phyloP scores from a whole-genome alignment of 2,797 vertebrate genomes.

The Psittacula derbiana region DNA sequence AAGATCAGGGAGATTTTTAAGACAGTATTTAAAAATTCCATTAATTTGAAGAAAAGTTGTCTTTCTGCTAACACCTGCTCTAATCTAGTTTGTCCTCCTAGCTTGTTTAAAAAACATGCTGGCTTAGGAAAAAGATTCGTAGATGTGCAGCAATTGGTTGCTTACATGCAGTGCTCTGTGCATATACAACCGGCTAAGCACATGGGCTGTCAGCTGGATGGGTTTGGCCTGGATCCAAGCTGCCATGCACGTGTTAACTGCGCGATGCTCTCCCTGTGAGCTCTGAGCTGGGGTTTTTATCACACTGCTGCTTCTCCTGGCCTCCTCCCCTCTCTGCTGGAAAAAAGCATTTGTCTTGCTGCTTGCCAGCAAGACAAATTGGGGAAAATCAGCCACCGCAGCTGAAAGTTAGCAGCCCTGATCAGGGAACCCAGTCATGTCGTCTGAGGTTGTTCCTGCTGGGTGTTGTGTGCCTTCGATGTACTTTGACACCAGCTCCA shows the following conservation, averaged over 20 bases:
- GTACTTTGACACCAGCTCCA: neutral
- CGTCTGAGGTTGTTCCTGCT: neutral
- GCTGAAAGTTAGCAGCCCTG: neutral
- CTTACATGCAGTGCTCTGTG: neutral
- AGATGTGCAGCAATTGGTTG: neutral
- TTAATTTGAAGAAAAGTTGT: neutral
- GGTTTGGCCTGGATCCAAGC: neutral
- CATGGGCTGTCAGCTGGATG: neutral
- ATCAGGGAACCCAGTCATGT: neutral
- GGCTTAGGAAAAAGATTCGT: neutral
- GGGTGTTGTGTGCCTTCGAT: rapidly evolving
- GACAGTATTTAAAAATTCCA: neutral
- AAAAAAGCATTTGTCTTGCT: neutral
- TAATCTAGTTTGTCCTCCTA: neutral
- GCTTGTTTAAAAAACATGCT: neutral
- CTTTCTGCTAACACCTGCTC: neutral
- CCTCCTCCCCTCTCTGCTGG: neutral
- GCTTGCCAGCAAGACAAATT: conserved; percentile 2
- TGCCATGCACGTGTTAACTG: neutral
- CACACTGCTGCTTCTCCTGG: neutral
- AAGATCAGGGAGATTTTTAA: neutral
- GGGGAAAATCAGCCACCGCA: neutral
- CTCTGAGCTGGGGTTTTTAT: conserved; percentile 5
- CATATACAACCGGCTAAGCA: neutral
- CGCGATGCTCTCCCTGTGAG: neutral